Conservation (phyloP, 1,140 invertebrate genomes). For the Neodiprion fabricii region DNA sequence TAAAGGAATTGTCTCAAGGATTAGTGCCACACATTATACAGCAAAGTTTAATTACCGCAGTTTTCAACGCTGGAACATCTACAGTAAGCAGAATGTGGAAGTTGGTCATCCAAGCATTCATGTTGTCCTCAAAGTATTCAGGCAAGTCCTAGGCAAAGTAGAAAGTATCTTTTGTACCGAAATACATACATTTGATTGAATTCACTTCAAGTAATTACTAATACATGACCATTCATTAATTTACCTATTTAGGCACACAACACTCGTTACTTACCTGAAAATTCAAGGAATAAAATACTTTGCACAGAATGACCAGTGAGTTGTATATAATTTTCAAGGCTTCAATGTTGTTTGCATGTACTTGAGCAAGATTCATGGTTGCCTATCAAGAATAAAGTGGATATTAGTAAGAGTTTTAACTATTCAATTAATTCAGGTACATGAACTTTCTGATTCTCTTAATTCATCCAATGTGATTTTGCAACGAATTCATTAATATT, state of each 20-base stretch:
- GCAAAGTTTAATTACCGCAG: conserved; percentile 61
- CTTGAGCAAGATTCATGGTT: conserved; percentile 82
- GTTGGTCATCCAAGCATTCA: conserved; percentile 91
- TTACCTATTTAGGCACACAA: too few species aligned
- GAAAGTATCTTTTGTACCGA: conserved; percentile 7
- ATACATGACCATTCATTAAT: background rate
- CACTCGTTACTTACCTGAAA: conserved; percentile 72
- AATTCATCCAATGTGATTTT: too few species aligned
- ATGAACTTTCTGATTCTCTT: too few species aligned
- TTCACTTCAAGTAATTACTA: conserved; percentile 23
- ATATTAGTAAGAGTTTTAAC: conserved; percentile 3
- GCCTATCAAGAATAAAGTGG: conserved; percentile 66
- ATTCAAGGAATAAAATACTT: conserved; percentile 97
- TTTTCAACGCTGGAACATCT: conserved; percentile 78
- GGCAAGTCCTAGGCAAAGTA: conserved; percentile 81
- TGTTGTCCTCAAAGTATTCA: conserved; percentile 98
- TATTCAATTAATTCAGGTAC: too few species aligned
- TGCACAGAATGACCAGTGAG: conserved; percentile 88
- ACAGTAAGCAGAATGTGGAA: conserved; percentile 82
- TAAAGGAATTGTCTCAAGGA: conserved; percentile 5
- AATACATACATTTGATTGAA: conserved; percentile 13
- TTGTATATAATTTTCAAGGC: conserved; percentile 89
- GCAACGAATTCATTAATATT: background rate
- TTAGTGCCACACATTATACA: background rate
- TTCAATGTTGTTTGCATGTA: conserved; percentile 79